Evolutionary conservation across 2,888 invertebrate genomes (phyloP).

Genomic region (Tetranychus truncatus): DNA sequence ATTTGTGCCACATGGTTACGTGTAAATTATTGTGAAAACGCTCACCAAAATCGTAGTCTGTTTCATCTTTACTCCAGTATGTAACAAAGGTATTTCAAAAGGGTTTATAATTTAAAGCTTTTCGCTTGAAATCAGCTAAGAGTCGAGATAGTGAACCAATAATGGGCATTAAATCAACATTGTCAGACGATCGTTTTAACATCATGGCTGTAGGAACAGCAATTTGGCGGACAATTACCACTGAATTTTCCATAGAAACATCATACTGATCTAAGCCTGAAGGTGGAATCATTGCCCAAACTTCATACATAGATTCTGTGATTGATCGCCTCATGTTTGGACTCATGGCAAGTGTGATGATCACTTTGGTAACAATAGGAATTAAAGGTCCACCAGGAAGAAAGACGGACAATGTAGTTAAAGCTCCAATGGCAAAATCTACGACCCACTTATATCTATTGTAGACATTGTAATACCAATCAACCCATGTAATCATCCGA

Average conservation of each 20-base stretch:
- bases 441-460: neutral
- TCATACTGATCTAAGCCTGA: neutral
- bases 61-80: too few relatives aligned
- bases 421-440: neutral
- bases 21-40: too few relatives aligned
- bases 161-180: too few relatives aligned
- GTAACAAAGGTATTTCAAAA: too few relatives aligned
- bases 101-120: too few relatives aligned
- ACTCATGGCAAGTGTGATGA: neutral
- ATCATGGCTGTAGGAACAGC: neutral
- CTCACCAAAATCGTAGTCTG: too few relatives aligned
- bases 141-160: too few relatives aligned
- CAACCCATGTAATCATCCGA: neutral
- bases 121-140: too few relatives aligned
- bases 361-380: neutral
- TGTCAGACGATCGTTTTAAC: too few relatives aligned
- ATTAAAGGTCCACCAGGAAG: neutral
- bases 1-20: too few relatives aligned
- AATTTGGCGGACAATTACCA: neutral
- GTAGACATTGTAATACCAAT: neutral
- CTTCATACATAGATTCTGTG: neutral
- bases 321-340: neutral
- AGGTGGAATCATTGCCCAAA: neutral
- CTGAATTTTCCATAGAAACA: neutral
- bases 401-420: neutral